These are phyloP conservation scores for Galaxias olidus DNA, from an alignment of 2,797 vertebrate species.

Conservation along the genomic window DNA sequence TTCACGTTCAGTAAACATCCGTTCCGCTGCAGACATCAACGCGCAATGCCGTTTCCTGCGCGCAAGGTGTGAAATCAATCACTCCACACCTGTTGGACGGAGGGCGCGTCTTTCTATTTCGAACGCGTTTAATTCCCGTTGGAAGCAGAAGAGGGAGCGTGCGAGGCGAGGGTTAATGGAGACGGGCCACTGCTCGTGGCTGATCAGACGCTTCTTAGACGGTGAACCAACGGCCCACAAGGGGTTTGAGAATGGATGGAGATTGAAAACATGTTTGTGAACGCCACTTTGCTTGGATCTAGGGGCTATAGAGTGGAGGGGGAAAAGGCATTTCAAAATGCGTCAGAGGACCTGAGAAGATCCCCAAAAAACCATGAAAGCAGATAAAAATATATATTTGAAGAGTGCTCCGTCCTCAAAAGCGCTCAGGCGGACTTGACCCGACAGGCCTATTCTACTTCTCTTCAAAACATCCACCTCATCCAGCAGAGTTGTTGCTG, in stretches of 20 bases:
- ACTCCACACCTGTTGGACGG: conserved; percentile 20
- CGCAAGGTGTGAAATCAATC: conserved; percentile 22
- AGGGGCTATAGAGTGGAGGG: conserved; percentile 30
- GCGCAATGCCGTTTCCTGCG: conserved; percentile 12
- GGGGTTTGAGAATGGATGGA: conserved; percentile 6
- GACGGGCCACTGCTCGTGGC: too few species aligned
- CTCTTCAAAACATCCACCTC: conserved; percentile 26
- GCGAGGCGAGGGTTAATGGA: too few species aligned
- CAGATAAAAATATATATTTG: conserved; percentile 1
- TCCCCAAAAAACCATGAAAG: conserved; percentile 30
- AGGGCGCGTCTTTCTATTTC: conserved; percentile 39
- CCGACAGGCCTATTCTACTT: conserved; percentile 23
- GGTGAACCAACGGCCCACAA: too few species aligned
- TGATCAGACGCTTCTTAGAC: too few species aligned
- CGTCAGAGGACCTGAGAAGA: not conserved
- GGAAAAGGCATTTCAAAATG: conserved; percentile 30
- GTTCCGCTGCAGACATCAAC: too few species aligned
- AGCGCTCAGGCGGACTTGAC: conserved; percentile 30
- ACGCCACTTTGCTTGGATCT: conserved; percentile 33
- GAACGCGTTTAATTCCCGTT: conserved; percentile 1
- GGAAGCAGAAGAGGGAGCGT: too few species aligned
- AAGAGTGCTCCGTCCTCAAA: conserved; percentile 40
- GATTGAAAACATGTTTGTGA: conserved; percentile 18
- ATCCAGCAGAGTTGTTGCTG: conserved; percentile 1
- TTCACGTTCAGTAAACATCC: too few species aligned